phyloP scores from a whole-genome alignment of 2,797 vertebrate genomes.

The Lacerta agilis region DNA sequence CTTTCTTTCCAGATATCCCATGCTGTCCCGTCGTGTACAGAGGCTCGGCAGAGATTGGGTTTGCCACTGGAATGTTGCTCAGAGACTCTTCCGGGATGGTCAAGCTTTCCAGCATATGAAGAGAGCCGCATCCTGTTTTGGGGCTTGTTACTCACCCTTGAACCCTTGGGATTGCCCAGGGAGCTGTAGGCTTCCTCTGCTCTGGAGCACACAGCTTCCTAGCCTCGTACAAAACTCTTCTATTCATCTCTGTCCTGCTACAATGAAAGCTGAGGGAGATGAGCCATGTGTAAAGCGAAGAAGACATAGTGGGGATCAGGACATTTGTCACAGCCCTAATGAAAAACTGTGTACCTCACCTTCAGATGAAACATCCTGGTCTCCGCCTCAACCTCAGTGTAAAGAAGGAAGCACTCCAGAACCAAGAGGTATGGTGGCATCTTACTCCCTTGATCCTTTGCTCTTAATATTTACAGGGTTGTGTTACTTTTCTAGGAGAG shows the following conservation, averaged over 20 bases:
- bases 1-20: conserved; percentile 79
- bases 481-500: background rate
- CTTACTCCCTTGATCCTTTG: background rate
- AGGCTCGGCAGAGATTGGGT: conserved; percentile 79
- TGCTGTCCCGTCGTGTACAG: conserved; percentile 86
- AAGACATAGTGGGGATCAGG: conserved; percentile 73
- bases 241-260: conserved; percentile 75
- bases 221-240: conserved; percentile 65
- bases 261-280: conserved; percentile 79
- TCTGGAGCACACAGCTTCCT: conserved; percentile 65
- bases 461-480: background rate
- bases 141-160: conserved; percentile 63
- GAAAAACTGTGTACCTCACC: conserved; percentile 26
- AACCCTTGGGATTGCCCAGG: conserved; percentile 64
- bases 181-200: conserved; percentile 68
- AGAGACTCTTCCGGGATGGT: conserved; percentile 66
- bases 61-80: conserved; percentile 70
- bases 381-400: conserved; percentile 32
- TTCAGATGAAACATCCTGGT: conserved; percentile 35
- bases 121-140: conserved; percentile 72
- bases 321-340: conserved; percentile 43
- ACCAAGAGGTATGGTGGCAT: conserved; percentile 46
- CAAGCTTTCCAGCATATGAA: conserved; percentile 69
- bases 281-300: conserved; percentile 84
- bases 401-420: conserved; percentile 35